Base-by-base conservation (phyloP, 1,140 invertebrate genomes). In the Odontomachus brunneus region DNA sequence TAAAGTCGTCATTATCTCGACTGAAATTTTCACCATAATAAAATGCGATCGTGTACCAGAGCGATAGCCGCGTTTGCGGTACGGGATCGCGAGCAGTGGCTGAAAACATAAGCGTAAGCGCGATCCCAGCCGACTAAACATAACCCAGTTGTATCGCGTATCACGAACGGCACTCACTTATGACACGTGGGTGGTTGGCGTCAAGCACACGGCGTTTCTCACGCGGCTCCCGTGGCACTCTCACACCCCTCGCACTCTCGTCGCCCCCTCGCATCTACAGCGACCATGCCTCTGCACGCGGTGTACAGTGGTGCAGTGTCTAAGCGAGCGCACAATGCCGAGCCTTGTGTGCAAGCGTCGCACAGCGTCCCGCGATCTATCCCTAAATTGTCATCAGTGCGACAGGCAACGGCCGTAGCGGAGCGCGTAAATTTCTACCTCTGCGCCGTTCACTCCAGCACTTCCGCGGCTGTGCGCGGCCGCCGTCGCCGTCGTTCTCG, bases 141-240 rank as follows among this genome's bases (percentile, higher is more conserved):
- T 80, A 80, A 80, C 24, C 33, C 65, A 71, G 66, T 80, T 80
- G 33, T 71, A 71, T 59, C 65, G 33, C 33, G 24, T 80, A 57
- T 71, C 75, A 65, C 33, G 57, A 80, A 80, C 76, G 17, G 71
- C 71, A 63, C 80, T 86, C 66, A 71, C 71, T 82, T 76, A 81
- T 59, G 85, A 86, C 84, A 86, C 85, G 85, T 86, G 85, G 85
- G 84, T 86, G 71, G 85, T 71, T 86, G 69, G 72, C 78, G 71
- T 88, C 57, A 85, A 66, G 44, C 73, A 76, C 51, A 48, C 66
- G 49, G 51, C 86, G 65, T 89, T 89, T 89, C 88, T 89, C 88
- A 89, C 88, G 86, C 84, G 84, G 84, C 88, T 89, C 84, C 75
- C 67, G 75, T 89, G 69, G 71, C 88, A 88, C 65, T 51, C 59